These are phyloP conservation scores for Hippocampus zosterae DNA, from an alignment of 2,113 vertebrate species.

Conservation along the genomic window DNA sequence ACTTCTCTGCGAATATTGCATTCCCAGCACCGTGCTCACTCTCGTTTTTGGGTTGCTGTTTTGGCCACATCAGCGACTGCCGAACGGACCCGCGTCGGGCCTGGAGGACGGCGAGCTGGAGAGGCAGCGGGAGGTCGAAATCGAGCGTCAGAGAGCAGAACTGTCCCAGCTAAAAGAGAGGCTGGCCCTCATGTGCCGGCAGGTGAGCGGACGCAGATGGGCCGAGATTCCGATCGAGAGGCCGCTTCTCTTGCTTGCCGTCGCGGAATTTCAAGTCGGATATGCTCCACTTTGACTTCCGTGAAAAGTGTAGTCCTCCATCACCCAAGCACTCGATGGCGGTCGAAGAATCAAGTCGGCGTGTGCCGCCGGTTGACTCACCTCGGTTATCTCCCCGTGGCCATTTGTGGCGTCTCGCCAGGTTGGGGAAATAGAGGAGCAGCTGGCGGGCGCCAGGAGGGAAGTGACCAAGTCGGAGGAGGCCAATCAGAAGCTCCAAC, in stretches of 20 bases:
- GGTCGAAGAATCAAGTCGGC: neutral
- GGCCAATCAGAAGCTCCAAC: conserved; percentile 86
- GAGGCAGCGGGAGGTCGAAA: conserved; percentile 77
- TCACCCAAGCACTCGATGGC: too few relatives aligned
- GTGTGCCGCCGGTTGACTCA: conserved; percentile 30
- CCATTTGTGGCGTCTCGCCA: conserved; percentile 54
- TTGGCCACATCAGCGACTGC: conserved; percentile 70
- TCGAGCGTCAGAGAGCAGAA: conserved; percentile 82
- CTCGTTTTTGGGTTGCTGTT: neutral
- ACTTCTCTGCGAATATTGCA: neutral
- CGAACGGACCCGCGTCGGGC: conserved; percentile 80
- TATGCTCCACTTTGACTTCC: too few relatives aligned
- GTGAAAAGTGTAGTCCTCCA: too few relatives aligned
- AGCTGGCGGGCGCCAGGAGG: conserved; percentile 84
- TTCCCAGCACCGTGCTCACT: conserved; percentile 11
- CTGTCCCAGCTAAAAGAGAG: conserved; percentile 86
- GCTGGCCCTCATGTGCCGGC: conserved; percentile 84
- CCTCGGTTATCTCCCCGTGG: conserved; percentile 32
- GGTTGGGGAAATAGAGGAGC: conserved; percentile 89
- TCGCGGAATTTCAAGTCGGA: too few relatives aligned
- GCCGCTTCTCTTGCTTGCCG: too few relatives aligned
- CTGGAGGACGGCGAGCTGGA: conserved; percentile 68
- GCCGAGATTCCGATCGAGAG: neutral
- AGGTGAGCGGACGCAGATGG: conserved; percentile 57
- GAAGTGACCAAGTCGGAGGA: conserved; percentile 90